These are phyloP conservation scores for Eumacrocentrus americanus DNA, from an alignment of 2,888 invertebrate species.

Conservation along the genomic window DNA sequence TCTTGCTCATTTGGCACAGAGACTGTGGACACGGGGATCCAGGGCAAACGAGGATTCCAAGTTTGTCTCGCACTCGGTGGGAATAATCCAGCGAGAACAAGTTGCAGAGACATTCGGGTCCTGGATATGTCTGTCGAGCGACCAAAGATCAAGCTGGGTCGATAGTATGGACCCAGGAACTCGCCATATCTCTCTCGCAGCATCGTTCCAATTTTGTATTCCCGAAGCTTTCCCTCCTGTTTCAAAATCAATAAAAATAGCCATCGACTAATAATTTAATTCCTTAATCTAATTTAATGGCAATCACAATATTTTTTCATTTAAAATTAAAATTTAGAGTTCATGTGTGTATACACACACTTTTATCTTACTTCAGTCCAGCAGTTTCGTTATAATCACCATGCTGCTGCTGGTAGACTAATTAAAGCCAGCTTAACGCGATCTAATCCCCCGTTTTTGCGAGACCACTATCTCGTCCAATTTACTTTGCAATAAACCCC, in stretches of 20 bases:
- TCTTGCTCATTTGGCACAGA: slow-evolving; percentile 60
- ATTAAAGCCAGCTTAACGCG: slow-evolving; percentile 1
- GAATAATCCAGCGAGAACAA: slow-evolving; percentile 64
- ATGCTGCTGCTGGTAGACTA: neutral
- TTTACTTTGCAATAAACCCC: neutral
- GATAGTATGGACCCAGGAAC: slow-evolving; percentile 49
- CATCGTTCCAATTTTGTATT: slow-evolving; percentile 54
- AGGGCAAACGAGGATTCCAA: slow-evolving; percentile 61
- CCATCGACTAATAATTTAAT: neutral
- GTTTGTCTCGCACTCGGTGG: slow-evolving; percentile 58
- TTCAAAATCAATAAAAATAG: slow-evolving; percentile 12
- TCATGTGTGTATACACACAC: neutral
- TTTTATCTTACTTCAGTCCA: neutral
- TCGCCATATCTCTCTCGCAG: slow-evolving; percentile 50
- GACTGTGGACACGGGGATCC: slow-evolving; percentile 67
- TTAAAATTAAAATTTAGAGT: neutral
- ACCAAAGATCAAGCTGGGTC: slow-evolving; percentile 50
- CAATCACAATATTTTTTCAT: neutral
- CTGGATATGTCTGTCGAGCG: slow-evolving; percentile 64
- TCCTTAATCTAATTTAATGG: neutral
- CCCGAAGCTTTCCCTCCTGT: slow-evolving; percentile 53
- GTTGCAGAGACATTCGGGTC: slow-evolving; percentile 65
- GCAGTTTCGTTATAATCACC: neutral
- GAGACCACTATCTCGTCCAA: neutral
- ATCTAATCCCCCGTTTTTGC: neutral